Percentiles rank a stretch among this genome's conserved stretches.
These are phyloP conservation scores for Procambarus clarkii DNA, from an alignment of 1,140 invertebrate genomes.

Conservation along the genomic window DNA sequence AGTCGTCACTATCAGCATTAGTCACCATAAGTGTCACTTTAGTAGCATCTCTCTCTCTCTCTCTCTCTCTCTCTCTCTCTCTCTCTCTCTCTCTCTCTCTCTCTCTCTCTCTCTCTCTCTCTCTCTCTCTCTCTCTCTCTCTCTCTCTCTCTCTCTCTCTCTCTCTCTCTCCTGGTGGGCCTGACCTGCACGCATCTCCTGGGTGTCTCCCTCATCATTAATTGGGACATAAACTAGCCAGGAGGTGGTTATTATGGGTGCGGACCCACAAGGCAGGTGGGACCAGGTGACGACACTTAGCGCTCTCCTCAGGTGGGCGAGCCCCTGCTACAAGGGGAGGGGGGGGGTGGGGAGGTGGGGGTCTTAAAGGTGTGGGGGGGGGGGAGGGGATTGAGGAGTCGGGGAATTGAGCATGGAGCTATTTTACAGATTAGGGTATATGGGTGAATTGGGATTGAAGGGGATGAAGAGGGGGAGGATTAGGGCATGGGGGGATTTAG, in stretches of 20 bases:
- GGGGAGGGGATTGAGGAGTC: background rate
- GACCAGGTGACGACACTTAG: constrained; percentile 7
- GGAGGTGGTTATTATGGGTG: background rate
- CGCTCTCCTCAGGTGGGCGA: background rate
- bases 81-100: background rate
- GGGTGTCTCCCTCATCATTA: constrained; percentile 7
- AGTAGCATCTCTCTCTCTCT: background rate
- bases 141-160: background rate
- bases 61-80: background rate
- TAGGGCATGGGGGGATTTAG: too few relatives aligned
- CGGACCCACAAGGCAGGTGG: background rate
- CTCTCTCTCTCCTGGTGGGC: background rate
- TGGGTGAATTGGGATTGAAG: too few relatives aligned
- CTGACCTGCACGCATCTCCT: background rate
- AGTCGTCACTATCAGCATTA: background rate
- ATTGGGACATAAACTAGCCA: background rate
- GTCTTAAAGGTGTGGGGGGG: background rate
- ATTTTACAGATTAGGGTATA: too few relatives aligned
- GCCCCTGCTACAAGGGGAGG: background rate
- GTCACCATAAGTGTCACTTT: too few relatives aligned
- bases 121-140: background rate
- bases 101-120: background rate
- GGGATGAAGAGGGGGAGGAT: too few relatives aligned
- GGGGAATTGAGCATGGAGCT: too few relatives aligned
- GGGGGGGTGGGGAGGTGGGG: background rate